A percentile compares a stretch with the other conserved stretches of the same genome.
These are phyloP conservation scores for Brassicogethes aeneus DNA, from an alignment of 2,888 invertebrate genomes.

Conservation along the genomic window DNA sequence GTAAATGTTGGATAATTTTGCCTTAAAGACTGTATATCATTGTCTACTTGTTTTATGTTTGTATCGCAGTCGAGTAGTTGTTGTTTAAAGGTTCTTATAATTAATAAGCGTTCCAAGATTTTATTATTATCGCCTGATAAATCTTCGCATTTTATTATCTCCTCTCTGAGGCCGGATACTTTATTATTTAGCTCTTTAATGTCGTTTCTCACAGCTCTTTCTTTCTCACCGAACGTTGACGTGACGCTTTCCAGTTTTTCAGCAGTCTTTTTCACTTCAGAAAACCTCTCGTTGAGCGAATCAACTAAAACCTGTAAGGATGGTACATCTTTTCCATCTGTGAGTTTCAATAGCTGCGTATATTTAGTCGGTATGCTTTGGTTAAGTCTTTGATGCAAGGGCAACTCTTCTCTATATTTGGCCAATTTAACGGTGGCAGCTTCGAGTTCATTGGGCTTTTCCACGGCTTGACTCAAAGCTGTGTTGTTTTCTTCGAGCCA, in stretches of 20 bases:
- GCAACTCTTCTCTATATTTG: conserved; percentile 80
- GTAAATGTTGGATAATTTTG: conserved; percentile 68
- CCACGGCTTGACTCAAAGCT: conserved; percentile 63
- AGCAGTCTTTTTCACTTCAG: conserved; percentile 62
- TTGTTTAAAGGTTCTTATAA: conserved; percentile 61
- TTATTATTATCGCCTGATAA: conserved; percentile 80
- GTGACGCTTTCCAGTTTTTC: conserved; percentile 66
- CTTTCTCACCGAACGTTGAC: conserved; percentile 63
- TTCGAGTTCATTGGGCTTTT: conserved; percentile 72
- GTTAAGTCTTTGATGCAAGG: conserved; percentile 65
- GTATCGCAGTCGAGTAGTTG: conserved; percentile 61
- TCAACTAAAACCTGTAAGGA: conserved; percentile 58
- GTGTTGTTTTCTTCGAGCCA: conserved; percentile 82
- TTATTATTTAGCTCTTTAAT: conserved; percentile 63
- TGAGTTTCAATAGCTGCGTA: conserved; percentile 67
- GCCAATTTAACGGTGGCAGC: conserved; percentile 67
- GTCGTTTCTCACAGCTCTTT: conserved; percentile 59
- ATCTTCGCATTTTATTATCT: conserved; percentile 83
- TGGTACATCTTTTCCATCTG: conserved; percentile 60
- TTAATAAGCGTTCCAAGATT: conserved; percentile 68
- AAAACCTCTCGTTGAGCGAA: conserved; percentile 67
- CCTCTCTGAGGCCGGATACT: conserved; percentile 67
- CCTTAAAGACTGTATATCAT: conserved; percentile 62
- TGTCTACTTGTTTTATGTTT: conserved; percentile 58
- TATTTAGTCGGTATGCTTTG: conserved; percentile 73